These are phyloP conservation scores for Pangasius djambal DNA, from an alignment of 2,797 vertebrate species.

Conservation along the genomic window DNA sequence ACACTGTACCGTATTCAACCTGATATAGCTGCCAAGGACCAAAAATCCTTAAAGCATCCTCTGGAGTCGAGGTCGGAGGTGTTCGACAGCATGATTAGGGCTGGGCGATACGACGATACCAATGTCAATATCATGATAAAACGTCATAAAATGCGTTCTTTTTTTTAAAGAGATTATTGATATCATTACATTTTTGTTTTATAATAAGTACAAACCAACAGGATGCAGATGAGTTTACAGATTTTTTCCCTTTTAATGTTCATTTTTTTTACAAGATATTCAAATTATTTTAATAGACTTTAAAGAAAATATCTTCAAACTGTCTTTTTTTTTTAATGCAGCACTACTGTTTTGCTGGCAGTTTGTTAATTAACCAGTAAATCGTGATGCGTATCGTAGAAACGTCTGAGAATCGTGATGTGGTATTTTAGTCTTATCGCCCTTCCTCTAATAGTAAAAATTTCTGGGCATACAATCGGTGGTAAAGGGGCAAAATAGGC, in stretches of 20 bases:
- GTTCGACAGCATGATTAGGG: accelerated
- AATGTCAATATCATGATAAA: not conserved
- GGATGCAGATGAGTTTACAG: not conserved
- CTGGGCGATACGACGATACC: not conserved
- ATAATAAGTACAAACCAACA: not conserved
- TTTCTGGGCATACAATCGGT: too few relatives aligned
- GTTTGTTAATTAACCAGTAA: not conserved
- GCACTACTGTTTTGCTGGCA: too few relatives aligned
- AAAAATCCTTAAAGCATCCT: not conserved
- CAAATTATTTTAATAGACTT: not conserved
- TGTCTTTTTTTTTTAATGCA: too few relatives aligned
- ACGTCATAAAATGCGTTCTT: not conserved
- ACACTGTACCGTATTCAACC: not conserved
- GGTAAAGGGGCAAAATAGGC: too few relatives aligned
- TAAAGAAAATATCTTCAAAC: not conserved
- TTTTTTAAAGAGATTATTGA: not conserved
- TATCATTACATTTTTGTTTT: not conserved
- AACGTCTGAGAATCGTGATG: not conserved
- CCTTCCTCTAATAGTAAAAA: not conserved
- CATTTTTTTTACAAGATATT: not conserved
- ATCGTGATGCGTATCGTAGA: not conserved
- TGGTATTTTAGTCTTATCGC: not conserved
- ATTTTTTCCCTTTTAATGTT: not conserved
- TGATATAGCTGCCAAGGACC: too few relatives aligned
- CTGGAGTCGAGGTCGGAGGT: not conserved